Conservation (phyloP, 1,140 invertebrate species). For the Vanessa tameamea region DNA sequence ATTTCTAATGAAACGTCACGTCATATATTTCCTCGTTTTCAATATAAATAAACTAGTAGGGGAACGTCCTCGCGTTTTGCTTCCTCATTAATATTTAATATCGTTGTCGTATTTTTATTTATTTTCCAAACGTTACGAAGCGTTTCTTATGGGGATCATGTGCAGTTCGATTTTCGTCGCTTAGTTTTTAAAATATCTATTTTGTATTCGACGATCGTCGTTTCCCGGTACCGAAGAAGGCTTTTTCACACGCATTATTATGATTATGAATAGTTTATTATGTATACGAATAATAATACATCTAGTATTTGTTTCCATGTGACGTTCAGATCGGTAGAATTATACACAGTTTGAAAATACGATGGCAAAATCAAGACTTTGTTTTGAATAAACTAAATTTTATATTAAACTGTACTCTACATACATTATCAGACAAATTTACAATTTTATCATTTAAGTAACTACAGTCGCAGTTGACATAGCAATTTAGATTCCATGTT, state of each 20-base stretch:
- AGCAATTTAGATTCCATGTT: too few species aligned
- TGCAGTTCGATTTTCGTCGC: neutral
- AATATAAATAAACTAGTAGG: slow-evolving; percentile 25
- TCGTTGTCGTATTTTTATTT: slow-evolving; percentile 10
- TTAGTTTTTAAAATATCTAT: neutral
- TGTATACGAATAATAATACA: too few species aligned
- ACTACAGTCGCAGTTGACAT: too few species aligned
- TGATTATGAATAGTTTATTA: neutral
- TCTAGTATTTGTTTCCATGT: too few species aligned
- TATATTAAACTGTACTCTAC: too few species aligned
- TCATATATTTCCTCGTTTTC: slow-evolving; percentile 8
- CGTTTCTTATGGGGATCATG: neutral
- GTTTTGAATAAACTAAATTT: too few species aligned
- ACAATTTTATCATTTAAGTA: too few species aligned
- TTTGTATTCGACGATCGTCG: neutral
- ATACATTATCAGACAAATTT: too few species aligned
- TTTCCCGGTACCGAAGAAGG: neutral
- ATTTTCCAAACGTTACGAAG: slow-evolving; percentile 6
- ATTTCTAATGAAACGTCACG: slow-evolving; percentile 2
- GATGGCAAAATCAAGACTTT: too few species aligned
- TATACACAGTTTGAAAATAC: too few species aligned
- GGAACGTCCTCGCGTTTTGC: slow-evolving; percentile 8
- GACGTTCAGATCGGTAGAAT: too few species aligned
- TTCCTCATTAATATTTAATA: slow-evolving; percentile 23
- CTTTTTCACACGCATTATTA: neutral